Base-by-base conservation (phyloP, 2,113 vertebrate genomes). In the Phalacrocorax carbo region DNA sequence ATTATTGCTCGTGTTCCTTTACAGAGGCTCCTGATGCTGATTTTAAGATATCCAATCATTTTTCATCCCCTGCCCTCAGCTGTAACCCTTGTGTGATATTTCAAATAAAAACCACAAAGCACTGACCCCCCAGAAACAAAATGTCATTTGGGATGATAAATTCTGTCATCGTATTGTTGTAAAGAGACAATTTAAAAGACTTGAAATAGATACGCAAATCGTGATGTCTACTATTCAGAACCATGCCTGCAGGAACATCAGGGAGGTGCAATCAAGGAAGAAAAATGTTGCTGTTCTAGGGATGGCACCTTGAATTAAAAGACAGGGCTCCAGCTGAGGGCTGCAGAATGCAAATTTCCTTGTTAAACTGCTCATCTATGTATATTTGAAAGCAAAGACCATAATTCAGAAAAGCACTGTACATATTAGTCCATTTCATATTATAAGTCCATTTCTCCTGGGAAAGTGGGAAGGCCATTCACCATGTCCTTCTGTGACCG, bases 171-270 rank as follows among this genome's bases (percentile, higher is more conserved):
- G 0, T 64, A 51, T 82, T 94, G 54, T 93, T 86, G 73, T 69
- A 94, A 93, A 96, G 88, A 82, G 66, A 92, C 57, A 75, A 61
- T 94, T 95, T 91, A 51, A 93, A 93, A 61, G n/a, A 81, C 80
- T 91, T 97, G 92, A 96, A 96, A 93, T 82, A 95, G 58, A 57
- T 93, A 95, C 75, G 91, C 94, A 92, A 94, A 94, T 96, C 7
- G 0, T 4, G 1, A 62, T 75, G 71, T 68, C 72, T 93, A 64
- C 21, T 55, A 80, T 73, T 92, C 77, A 36, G 76, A 86, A 93
- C 88, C 0, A 3, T 80, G 76, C 92, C 82, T 75, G 66, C 82
- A 95, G 93, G 51, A 96, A 84, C 57, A 82, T 61, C 73, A 92
- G 58, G 85, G 85, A 94, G 57, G 66, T 60, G 70, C 79, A 92